Conservation (phyloP, 2,113 vertebrate species). For the Centrocercus urophasianus region DNA sequence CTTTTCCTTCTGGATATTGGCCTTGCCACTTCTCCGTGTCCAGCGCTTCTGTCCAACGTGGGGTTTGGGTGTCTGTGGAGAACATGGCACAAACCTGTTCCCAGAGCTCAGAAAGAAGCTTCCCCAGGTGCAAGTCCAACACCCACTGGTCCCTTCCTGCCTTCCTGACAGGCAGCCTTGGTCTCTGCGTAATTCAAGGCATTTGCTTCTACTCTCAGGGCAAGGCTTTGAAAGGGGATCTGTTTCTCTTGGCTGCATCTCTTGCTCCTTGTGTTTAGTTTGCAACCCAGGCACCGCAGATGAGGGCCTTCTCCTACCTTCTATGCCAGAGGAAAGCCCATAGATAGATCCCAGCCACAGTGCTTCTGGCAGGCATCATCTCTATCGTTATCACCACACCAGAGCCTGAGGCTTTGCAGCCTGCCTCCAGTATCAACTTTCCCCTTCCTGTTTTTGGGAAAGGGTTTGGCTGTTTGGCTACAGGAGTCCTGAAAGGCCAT, state of each 20-base stretch:
- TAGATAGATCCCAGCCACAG: not conserved
- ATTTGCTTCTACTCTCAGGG: not conserved
- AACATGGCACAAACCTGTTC: not conserved
- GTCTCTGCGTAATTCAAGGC: not conserved
- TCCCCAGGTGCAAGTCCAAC: not conserved
- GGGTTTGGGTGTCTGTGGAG: not conserved
- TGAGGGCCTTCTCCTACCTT: not conserved
- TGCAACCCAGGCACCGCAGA: not conserved
- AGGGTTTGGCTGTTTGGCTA: constrained; percentile 2
- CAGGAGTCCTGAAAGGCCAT: not conserved
- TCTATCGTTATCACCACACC: not conserved
- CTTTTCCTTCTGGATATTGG: rapidly evolving
- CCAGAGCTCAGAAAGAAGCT: not conserved
- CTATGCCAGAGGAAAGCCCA: not conserved
- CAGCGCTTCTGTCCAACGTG: not conserved
- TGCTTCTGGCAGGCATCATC: not conserved
- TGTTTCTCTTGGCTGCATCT: rapidly evolving
- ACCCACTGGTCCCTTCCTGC: not conserved
- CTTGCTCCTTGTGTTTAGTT: not conserved
- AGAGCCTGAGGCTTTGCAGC: not conserved
- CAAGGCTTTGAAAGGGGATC: not conserved
- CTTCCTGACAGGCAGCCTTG: not conserved
- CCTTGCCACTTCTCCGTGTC: not conserved
- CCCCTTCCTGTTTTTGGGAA: constrained; percentile 35
- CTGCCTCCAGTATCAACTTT: constrained; percentile 7